These are phyloP conservation scores for Drosophila nikananu DNA, from an alignment of 1,140 invertebrate genomes.

Conservation along the genomic window DNA sequence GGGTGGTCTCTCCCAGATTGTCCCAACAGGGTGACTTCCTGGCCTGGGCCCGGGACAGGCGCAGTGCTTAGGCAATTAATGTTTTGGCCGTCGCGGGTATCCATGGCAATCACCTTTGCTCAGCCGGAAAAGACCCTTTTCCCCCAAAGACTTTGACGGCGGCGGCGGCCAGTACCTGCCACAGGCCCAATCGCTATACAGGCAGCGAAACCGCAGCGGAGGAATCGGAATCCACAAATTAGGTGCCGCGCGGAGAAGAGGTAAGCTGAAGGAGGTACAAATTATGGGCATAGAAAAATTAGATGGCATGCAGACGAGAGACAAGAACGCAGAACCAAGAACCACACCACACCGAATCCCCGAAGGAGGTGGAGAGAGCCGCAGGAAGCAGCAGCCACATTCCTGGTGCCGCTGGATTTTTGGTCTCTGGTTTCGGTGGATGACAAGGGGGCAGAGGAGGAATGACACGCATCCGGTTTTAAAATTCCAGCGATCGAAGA, in stretches of 20 bases:
- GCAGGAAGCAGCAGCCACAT: conserved; percentile 57
- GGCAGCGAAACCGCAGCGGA: conserved; percentile 25
- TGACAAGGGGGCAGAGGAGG: conserved; percentile 46
- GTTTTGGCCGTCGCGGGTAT: conserved; percentile 28
- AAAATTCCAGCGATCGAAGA: conserved; percentile 65
- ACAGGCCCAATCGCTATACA: conserved; percentile 37
- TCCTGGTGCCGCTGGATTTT: conserved; percentile 43
- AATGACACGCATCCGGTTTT: conserved; percentile 82
- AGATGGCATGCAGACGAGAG: conserved; percentile 59
- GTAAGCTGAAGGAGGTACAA: conserved; percentile 57
- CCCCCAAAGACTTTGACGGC: conserved; percentile 1
- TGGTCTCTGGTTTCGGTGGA: conserved; percentile 2
- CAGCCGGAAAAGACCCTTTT: conserved; percentile 41
- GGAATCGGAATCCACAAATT: conserved; percentile 78
- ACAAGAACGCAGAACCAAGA: conserved; percentile 19
- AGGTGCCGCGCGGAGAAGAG: conserved; percentile 50
- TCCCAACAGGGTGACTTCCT: conserved; percentile 21
- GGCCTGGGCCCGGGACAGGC: conserved; percentile 8
- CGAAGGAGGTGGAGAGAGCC: conserved; percentile 15
- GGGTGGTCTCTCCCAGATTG: conserved; percentile 6
- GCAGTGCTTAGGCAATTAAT: conserved; percentile 38
- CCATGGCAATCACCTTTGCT: conserved; percentile 34
- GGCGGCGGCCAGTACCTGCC: conserved; percentile 22
- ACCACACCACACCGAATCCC: conserved; percentile 23
- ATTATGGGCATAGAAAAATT: conserved; percentile 81